A percentile compares a stretch with the other conserved stretches of the same genome.
phyloP scores from a whole-genome alignment of 2,113 vertebrate genomes.

The Smithornis capensis region DNA sequence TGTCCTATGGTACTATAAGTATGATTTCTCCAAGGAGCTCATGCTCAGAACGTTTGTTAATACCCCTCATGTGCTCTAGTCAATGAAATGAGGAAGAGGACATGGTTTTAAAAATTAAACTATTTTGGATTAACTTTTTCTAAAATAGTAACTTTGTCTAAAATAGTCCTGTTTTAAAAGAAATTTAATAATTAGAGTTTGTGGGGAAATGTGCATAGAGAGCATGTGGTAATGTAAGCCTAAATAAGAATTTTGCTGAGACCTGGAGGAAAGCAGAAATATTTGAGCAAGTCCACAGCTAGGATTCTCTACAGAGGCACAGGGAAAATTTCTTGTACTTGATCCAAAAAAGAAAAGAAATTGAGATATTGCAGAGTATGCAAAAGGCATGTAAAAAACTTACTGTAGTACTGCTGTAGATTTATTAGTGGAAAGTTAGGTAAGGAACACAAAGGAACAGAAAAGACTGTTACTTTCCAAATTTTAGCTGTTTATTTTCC shows the following conservation, averaged over 20 bases:
- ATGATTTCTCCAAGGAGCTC: not conserved
- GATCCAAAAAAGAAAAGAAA: not conserved
- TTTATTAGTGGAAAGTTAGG: not conserved
- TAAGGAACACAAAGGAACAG: not conserved
- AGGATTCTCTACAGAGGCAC: not conserved
- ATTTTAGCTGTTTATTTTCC: not conserved
- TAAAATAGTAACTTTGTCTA: not conserved
- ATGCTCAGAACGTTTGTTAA: not conserved
- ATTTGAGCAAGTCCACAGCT: not conserved
- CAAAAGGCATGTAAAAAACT: not conserved
- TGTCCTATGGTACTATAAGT: not conserved
- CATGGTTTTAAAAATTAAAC: not conserved
- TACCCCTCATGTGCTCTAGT: not conserved
- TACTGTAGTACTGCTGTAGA: not conserved
- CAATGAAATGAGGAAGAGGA: not conserved
- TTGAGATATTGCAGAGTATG: not conserved
- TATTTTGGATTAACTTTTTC: not conserved
- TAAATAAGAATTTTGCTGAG: not conserved
- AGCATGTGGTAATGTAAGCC: not conserved
- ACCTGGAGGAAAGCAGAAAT: not conserved
- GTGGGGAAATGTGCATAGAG: not conserved
- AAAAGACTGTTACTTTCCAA: not conserved
- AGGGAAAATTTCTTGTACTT: not conserved
- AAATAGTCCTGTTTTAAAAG: not conserved
- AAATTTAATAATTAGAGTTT: not conserved